Percentiles rank a stretch among this genome's conserved stretches.
These are phyloP conservation scores for Brachyrhaphis roseni DNA, from an alignment of 2,797 vertebrate species.

Conservation along the genomic window DNA sequence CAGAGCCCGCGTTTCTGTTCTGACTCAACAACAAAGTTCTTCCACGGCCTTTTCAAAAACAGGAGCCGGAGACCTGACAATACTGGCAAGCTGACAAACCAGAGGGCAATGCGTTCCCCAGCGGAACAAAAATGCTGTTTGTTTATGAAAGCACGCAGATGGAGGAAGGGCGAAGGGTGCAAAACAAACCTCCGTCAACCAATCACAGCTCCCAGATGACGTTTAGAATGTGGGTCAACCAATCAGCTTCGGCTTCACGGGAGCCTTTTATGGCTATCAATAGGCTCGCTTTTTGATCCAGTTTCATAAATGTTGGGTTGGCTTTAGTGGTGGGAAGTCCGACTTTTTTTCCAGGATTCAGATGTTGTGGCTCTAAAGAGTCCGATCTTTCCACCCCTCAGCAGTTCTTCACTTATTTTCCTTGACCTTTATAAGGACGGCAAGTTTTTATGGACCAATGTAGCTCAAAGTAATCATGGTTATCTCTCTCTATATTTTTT, in stretches of 20 bases:
- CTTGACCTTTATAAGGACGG: neutral
- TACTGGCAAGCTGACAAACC: constrained; percentile 22
- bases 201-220: constrained; percentile 61
- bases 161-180: constrained; percentile 70
- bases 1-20: constrained; percentile 19
- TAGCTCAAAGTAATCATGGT: neutral
- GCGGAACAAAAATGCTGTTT: constrained; percentile 65
- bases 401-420: neutral
- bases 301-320: constrained; percentile 15
- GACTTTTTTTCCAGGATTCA: neutral
- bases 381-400: neutral
- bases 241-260: constrained; percentile 63
- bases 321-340: neutral
- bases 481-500: neutral
- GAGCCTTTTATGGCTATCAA: constrained; percentile 53
- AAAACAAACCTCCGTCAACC: constrained; percentile 75
- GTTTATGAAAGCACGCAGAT: constrained; percentile 78
- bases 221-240: constrained; percentile 76
- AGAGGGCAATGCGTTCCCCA: constrained; percentile 21
- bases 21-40: neutral
- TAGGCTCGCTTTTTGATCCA: constrained; percentile 20
- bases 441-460: neutral
- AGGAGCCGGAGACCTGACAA: constrained; percentile 5
- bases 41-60: constrained; percentile 7
- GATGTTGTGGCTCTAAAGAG: neutral